Percentiles rank a stretch among this genome's conserved stretches.
These are phyloP conservation scores for Cynodonichthys magdalenae DNA, from an alignment of 2,797 vertebrate genomes.

Conservation along the genomic window DNA sequence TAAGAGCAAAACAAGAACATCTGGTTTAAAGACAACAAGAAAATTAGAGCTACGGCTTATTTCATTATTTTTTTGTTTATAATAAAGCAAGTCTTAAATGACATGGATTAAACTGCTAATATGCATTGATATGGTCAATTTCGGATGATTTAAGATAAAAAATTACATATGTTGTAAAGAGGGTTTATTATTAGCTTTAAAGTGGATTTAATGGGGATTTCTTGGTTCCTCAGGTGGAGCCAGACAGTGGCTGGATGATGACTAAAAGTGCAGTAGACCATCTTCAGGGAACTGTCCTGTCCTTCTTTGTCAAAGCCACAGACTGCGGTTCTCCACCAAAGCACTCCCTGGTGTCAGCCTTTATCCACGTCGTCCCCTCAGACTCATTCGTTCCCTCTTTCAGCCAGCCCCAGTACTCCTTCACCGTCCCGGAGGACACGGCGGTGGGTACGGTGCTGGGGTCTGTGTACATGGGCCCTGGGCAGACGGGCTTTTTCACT, in stretches of 20 bases:
- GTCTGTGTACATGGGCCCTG: constrained; percentile 87
- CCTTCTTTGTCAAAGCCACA: constrained; percentile 94
- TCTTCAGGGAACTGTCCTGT: constrained; percentile 91
- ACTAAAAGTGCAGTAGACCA: constrained; percentile 91
- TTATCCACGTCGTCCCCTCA: constrained; percentile 91
- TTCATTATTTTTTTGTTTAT: not conserved
- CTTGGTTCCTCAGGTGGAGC: constrained; percentile 76
- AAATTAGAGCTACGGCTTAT: constrained; percentile 5
- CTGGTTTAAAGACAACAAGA: not conserved
- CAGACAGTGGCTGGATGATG: constrained; percentile 92
- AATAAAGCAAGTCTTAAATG: not conserved
- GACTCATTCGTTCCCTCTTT: constrained; percentile 91
- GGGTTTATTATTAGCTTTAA: not conserved
- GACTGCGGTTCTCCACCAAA: constrained; percentile 90
- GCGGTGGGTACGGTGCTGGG: constrained; percentile 89
- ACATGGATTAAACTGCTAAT: not conserved
- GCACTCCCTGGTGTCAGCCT: constrained; percentile 90
- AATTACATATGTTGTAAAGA: not conserved
- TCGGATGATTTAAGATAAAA: not conserved
- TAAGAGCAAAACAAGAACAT: not conserved
- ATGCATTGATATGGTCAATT: not conserved
- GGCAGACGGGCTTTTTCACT: constrained; percentile 81
- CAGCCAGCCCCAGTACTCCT: constrained; percentile 95
- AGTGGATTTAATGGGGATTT: not conserved
- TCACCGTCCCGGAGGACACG: constrained; percentile 92